Percentiles rank a stretch among this genome's conserved stretches.
phyloP scores from a whole-genome alignment of 2,888 invertebrate genomes.

The Aricia artaxerxes region DNA sequence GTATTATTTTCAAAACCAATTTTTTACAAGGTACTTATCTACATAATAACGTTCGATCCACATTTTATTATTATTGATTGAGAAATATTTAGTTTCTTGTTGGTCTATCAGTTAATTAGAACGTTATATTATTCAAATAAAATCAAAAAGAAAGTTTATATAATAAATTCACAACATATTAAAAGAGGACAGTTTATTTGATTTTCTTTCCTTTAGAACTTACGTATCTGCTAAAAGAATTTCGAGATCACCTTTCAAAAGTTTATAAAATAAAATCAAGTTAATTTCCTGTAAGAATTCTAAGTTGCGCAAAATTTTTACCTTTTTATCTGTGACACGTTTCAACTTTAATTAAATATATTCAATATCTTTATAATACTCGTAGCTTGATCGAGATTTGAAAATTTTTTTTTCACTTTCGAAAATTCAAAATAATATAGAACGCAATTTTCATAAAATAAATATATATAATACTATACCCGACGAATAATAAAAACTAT shows the following conservation, averaged over 20 bases:
- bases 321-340: constrained; percentile 2
- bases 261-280: constrained; percentile 11
- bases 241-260: constrained; percentile 4
- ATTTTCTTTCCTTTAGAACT: neutral
- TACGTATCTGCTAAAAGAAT: neutral
- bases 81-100: no score
- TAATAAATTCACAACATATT: neutral
- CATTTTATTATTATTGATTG: no score
- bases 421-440: neutral
- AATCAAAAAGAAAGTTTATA: no score
- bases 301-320: neutral
- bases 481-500: no score
- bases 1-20: neutral
- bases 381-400: neutral
- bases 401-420: neutral
- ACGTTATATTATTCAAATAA: no score
- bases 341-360: constrained; percentile 26
- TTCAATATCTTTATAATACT: constrained; percentile 11
- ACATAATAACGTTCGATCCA: no score
- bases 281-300: constrained; percentile 27
- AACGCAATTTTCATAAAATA: neutral
- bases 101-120: no score
- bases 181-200: neutral
- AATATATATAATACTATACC: neutral
- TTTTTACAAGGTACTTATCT: no score